phyloP scores from a whole-genome alignment of 2,888 invertebrate genomes.

The Tetragnatha montana region DNA sequence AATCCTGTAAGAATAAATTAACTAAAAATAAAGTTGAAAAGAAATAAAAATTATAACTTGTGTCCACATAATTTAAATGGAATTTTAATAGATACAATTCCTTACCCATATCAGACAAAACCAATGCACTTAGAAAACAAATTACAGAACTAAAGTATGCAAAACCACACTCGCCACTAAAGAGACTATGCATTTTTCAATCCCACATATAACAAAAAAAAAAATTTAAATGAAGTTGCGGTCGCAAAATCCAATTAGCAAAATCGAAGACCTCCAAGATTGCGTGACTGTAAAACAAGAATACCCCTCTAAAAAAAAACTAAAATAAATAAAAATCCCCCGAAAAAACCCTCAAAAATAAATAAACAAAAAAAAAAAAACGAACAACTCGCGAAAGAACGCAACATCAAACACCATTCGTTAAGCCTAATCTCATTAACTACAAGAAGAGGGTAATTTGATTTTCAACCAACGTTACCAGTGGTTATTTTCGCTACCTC shows the following conservation, averaged over 20 bases:
- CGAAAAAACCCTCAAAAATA: background rate
- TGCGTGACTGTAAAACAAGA: background rate
- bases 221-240: background rate
- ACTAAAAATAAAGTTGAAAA: too few relatives aligned
- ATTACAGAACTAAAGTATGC: background rate
- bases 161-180: background rate
- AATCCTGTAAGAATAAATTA: background rate
- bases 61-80: too few relatives aligned
- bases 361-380: background rate
- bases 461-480: slow-evolving; percentile 16
- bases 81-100: too few relatives aligned
- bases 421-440: slow-evolving; percentile 29
- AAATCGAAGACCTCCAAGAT: background rate
- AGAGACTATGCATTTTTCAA: background rate
- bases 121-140: background rate
- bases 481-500: background rate
- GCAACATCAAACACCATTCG: background rate
- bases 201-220: background rate
- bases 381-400: background rate
- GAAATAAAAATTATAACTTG: too few relatives aligned
- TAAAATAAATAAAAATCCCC: background rate
- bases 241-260: background rate
- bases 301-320: background rate
- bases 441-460: slow-evolving; percentile 13
- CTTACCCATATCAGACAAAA: background rate